Evolutionary conservation across 2,888 invertebrate genomes (phyloP), one percentile per base, ranked within the genome.

Genomic region (Ophion ellenae): DNA sequence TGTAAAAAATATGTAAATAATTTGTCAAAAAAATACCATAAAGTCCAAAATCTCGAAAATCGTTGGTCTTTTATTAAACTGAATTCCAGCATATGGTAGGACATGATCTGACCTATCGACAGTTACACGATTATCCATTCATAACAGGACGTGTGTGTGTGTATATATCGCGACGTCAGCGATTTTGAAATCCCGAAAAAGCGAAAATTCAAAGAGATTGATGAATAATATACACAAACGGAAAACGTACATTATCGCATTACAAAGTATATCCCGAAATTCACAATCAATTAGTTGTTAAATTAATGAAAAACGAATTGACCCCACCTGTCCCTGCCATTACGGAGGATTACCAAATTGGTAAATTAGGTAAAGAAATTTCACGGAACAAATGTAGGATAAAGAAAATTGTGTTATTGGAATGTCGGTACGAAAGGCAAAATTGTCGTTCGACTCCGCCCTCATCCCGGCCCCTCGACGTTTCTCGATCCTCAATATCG

Each of bases 261-360:
- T 78, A 53, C 61, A 74, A 71, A 36, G 63, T 77, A 66, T 36
- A 57, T 83, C 76, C 79, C 76, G 64, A 75, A 32, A 47, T 83
- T 80, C 64, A 80, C 66, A 85, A 85, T 79, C 78, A 61, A 59
- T 85, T 85, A 85, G 79, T 82, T 82, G 75, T 83, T 75, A 80
- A 80, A 81, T 53, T 45, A 79, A 79, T 85, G 69, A 85, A 59
- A 64, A 64, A 79, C 64, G 59, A 64, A 61, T 82, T 79, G 24
- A 64, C n/a, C 47, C 66, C 77, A 40, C 75, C 61, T 14, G 6
- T 11, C 57, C 45, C 61, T 47, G 74, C 67, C 81, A 75, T 61
- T 61, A 57, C 45, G 81, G 78, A 83, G 77, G 78, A 79, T 81
- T 61, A 81, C 69, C 81, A 45, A 70, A 69, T 77, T 63, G 47